phyloP scores from a whole-genome alignment of 2,113 vertebrate genomes.

The Chamaea fasciata region DNA sequence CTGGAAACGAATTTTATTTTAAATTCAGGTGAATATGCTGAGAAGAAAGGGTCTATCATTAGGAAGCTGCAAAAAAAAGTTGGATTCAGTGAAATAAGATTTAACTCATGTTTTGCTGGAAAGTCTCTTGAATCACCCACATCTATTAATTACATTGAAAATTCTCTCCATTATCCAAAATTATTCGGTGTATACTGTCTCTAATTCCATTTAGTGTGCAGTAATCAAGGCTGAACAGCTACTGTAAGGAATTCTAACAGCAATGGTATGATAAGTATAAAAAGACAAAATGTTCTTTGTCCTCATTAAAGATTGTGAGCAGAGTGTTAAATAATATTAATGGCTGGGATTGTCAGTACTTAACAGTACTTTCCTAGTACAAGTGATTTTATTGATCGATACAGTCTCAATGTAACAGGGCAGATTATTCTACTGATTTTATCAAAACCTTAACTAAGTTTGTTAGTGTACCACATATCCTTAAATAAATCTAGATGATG shows the following conservation, averaged over 20 bases:
- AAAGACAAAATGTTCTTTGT: constrained; percentile 83
- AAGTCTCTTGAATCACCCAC: not conserved
- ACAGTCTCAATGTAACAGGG: constrained; percentile 80
- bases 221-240: constrained; percentile 13
- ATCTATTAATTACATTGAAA: constrained; percentile 37
- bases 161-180: constrained; percentile 24
- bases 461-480: constrained; percentile 93
- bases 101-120: constrained; percentile 19
- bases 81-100: not conserved
- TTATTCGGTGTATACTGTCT: constrained; percentile 14
- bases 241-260: constrained; percentile 1
- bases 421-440: constrained; percentile 95
- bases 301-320: constrained; percentile 88
- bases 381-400: constrained; percentile 97
- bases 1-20: not conserved
- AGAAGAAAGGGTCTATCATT: not conserved
- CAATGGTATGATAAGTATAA: constrained; percentile 51
- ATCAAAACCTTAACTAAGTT: constrained; percentile 97
- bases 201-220: not conserved
- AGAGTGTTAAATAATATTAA: constrained; percentile 99
- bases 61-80: not conserved
- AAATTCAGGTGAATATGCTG: not conserved
- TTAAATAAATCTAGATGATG: constrained; percentile 99
- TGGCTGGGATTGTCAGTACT: constrained; percentile 91
- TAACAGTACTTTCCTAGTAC: constrained; percentile 86